Conservation (phyloP, 1,140 invertebrate genomes). For the Pinna nobilis region DNA sequence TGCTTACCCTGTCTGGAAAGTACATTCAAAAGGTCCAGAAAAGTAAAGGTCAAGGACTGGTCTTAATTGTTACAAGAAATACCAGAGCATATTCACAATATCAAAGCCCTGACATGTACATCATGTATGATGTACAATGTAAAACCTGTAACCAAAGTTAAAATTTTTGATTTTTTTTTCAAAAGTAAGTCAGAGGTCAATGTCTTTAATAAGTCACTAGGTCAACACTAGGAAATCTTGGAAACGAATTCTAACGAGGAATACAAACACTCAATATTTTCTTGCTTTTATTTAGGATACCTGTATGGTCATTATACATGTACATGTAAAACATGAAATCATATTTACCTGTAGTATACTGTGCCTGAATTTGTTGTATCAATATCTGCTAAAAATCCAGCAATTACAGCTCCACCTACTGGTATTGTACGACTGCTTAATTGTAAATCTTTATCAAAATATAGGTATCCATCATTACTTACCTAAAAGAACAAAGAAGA, state of each 20-base stretch:
- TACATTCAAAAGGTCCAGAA: too few relatives aligned
- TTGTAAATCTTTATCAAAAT: conserved; percentile 90
- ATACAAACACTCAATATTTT: conserved; percentile 79
- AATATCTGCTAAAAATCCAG: conserved; percentile 93
- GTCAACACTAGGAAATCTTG: neutral
- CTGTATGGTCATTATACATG: neutral
- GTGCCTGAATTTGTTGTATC: conserved; percentile 85
- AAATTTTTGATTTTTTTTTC: too few relatives aligned
- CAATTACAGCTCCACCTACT: conserved; percentile 93
- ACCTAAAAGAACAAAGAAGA: conserved; percentile 79
- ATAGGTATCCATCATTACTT: conserved; percentile 93
- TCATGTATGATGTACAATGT: too few relatives aligned
- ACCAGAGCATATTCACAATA: too few relatives aligned
- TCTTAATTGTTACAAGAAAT: too few relatives aligned
- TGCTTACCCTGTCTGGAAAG: too few relatives aligned
- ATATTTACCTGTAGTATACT: conserved; percentile 83
- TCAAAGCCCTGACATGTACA: too few relatives aligned
- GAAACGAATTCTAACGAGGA: conserved; percentile 76
- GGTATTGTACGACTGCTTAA: conserved; percentile 48
- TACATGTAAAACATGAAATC: neutral
- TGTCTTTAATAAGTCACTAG: too few relatives aligned
- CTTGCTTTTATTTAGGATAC: neutral
- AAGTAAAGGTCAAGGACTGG: too few relatives aligned
- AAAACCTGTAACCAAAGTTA: too few relatives aligned
- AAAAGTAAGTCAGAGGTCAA: too few relatives aligned